These are phyloP conservation scores for Lingula anatina DNA, from an alignment of 2,888 invertebrate species.

Conservation along the genomic window DNA sequence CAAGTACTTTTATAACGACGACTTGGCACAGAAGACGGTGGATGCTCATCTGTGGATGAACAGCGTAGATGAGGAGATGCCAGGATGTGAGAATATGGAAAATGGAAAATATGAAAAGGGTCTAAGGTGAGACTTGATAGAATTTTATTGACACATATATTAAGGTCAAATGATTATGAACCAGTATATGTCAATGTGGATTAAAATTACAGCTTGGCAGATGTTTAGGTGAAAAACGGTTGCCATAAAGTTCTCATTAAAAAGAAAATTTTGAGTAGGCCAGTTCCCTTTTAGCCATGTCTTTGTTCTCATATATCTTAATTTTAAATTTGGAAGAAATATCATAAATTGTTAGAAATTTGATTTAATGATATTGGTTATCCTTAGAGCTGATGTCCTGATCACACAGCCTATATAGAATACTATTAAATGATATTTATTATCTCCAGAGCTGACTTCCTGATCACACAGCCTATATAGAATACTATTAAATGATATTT, in stretches of 20 bases:
- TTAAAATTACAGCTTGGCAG: no score
- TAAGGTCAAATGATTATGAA: no score
- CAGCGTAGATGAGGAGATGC: slow-evolving; percentile 31
- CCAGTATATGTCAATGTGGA: no score
- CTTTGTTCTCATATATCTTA: no score
- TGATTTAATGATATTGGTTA: no score
- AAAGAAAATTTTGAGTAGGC: no score
- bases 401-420: slow-evolving; percentile 52
- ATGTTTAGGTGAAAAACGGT: no score
- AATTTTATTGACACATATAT: neutral
- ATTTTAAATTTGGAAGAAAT: no score
- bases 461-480: slow-evolving; percentile 52
- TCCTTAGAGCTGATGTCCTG: no score
- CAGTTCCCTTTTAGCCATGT: no score
- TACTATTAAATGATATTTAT: neutral
- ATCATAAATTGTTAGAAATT: no score
- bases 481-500: neutral
- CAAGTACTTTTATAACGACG: slow-evolving; percentile 51
- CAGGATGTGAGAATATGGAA: slow-evolving; percentile 39
- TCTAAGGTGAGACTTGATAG: slow-evolving; percentile 32
- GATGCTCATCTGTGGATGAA: slow-evolving; percentile 52
- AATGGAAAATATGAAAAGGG: slow-evolving; percentile 48
- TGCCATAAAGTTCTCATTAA: no score
- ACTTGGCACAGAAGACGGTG: slow-evolving; percentile 49
- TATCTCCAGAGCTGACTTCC: slow-evolving; percentile 46